A percentile compares a stretch with the other conserved stretches of the same genome.
Evolutionary conservation across 2,888 invertebrate genomes (phyloP).

Genomic region (Odontomyia ornata): DNA sequence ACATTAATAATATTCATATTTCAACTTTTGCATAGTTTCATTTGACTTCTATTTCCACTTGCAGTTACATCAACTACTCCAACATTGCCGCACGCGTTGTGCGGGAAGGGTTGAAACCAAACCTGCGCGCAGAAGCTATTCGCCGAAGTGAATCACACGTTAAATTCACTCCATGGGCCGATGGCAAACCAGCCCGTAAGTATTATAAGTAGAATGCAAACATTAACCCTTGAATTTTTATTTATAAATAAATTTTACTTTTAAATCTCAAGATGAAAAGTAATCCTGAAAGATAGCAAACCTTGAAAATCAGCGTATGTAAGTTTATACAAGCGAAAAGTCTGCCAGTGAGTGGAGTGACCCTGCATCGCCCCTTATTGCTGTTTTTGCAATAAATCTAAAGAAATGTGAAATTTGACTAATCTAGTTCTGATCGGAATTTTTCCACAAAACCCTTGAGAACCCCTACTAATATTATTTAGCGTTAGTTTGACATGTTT

Average conservation of each 20-base stretch:
- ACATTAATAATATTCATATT: too few relatives aligned
- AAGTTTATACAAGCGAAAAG: not conserved
- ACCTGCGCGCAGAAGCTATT: constrained; percentile 75
- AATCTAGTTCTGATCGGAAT: not conserved
- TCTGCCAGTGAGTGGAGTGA: constrained; percentile 28
- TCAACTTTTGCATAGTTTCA: too few relatives aligned
- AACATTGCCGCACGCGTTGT: constrained; percentile 89
- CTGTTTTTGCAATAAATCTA: not conserved
- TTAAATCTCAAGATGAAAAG: constrained; percentile 35
- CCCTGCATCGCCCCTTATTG: not conserved
- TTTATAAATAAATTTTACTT: not conserved
- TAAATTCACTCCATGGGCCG: constrained; percentile 87
- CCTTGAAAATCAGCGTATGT: not conserved
- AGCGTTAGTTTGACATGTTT: too few relatives aligned
- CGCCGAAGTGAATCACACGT: constrained; percentile 81
- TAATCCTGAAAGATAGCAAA: constrained; percentile 6
- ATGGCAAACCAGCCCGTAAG: constrained; percentile 89
- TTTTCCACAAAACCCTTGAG: not conserved
- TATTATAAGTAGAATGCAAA: constrained; percentile 54
- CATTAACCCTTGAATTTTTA: not conserved
- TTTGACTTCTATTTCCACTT: too few relatives aligned
- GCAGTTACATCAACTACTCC: constrained; percentile 95
- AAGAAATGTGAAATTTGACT: too few relatives aligned
- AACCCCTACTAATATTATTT: too few relatives aligned
- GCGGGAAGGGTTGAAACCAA: constrained; percentile 81